Evolutionary conservation across 1,140 invertebrate genomes (phyloP).

Genomic region (Propsilocerus akamusi): DNA sequence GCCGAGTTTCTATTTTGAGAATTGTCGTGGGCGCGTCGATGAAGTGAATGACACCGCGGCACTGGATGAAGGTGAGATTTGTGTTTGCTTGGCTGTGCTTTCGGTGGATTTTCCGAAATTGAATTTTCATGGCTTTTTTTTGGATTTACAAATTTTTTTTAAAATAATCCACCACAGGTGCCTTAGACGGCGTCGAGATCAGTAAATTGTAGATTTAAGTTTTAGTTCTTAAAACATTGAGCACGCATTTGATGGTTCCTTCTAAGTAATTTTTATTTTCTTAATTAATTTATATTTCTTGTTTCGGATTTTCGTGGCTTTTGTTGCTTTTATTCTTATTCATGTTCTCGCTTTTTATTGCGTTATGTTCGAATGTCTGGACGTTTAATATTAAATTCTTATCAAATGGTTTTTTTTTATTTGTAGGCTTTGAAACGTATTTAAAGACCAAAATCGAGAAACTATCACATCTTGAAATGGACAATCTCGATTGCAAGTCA

Average conservation of each 20-base stretch:
- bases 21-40: constrained; percentile 72
- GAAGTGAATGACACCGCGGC: constrained; percentile 35
- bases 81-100: constrained; percentile 14
- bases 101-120: background rate
- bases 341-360: background rate
- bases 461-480: constrained; percentile 23
- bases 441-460: constrained; percentile 41
- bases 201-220: background rate
- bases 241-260: background rate
- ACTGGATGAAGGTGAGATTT: constrained; percentile 30
- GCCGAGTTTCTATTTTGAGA: constrained; percentile 83
- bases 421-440: constrained; percentile 28
- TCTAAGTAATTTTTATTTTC: background rate
- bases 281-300: background rate
- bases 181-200: background rate
- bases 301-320: background rate
- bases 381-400: background rate
- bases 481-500: background rate
- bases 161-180: background rate
- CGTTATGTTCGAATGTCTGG: background rate
- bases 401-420: background rate
- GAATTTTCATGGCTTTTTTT: background rate
- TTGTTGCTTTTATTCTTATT: background rate
- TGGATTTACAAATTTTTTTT: background rate
- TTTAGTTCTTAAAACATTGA: background rate